These are phyloP conservation scores for Unio delphinus DNA, from an alignment of 2,888 invertebrate genomes.

Conservation along the genomic window DNA sequence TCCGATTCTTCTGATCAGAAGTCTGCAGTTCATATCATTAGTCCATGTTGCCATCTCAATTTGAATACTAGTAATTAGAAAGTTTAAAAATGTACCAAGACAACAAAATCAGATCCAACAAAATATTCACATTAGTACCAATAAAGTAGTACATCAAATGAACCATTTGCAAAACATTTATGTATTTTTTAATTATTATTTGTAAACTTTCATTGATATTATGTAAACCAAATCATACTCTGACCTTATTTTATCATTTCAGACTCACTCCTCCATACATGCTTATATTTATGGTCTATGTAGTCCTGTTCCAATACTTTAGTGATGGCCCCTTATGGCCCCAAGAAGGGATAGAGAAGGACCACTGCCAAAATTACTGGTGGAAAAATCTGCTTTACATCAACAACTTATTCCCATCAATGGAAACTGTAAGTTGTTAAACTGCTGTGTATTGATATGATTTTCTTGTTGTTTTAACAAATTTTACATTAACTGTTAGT, in stretches of 20 bases:
- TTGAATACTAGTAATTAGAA: too few species aligned
- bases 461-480: background rate
- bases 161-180: too few species aligned
- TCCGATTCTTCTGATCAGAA: too few species aligned
- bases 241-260: slow-evolving; percentile 5
- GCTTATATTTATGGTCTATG: slow-evolving; percentile 42
- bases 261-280: slow-evolving; percentile 52
- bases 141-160: too few species aligned
- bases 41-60: too few species aligned
- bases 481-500: background rate
- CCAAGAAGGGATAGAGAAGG: slow-evolving; percentile 22
- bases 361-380: slow-evolving; percentile 45
- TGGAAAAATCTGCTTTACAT: slow-evolving; percentile 55
- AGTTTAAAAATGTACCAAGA: too few species aligned
- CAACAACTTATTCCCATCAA: slow-evolving; percentile 23
- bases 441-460: background rate
- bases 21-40: too few species aligned
- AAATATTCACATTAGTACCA: too few species aligned
- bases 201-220: too few species aligned
- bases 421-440: slow-evolving; percentile 5
- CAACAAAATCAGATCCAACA: too few species aligned
- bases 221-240: too few species aligned
- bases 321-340: slow-evolving; percentile 40
- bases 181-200: too few species aligned
- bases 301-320: slow-evolving; percentile 34